These are phyloP conservation scores for Malthinus seriepunctatus DNA, from an alignment of 2,888 invertebrate genomes.

Conservation along the genomic window DNA sequence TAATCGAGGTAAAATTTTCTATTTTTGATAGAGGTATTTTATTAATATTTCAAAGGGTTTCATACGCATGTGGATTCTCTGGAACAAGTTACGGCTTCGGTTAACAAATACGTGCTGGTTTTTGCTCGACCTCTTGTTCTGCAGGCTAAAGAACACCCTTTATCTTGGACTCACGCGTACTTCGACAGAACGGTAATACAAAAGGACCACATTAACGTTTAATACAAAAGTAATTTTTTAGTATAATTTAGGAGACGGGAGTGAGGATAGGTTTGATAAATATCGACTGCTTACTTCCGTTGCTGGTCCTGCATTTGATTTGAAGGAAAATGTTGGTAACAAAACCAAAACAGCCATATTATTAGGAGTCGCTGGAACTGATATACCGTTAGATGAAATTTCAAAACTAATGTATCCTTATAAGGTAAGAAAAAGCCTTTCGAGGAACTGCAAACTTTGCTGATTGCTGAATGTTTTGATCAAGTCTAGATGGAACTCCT, in stretches of 20 bases:
- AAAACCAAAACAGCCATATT: conserved; percentile 71
- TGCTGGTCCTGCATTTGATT: conserved; percentile 90
- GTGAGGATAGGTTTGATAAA: conserved; percentile 42
- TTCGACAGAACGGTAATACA: conserved; percentile 77
- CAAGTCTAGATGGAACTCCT: too few relatives aligned
- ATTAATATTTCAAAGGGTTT: conserved; percentile 66
- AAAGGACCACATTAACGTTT: background rate
- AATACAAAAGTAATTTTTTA: background rate
- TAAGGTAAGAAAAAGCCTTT: conserved; percentile 63
- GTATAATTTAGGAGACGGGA: conserved; percentile 46
- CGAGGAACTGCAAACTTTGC: too few relatives aligned
- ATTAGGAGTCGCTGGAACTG: conserved; percentile 94
- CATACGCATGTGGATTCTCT: conserved; percentile 93
- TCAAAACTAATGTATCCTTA: conserved; percentile 86
- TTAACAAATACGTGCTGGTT: conserved; percentile 93
- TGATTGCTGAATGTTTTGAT: too few relatives aligned
- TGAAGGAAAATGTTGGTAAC: conserved; percentile 62
- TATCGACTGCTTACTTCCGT: conserved; percentile 86
- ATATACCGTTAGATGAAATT: conserved; percentile 91
- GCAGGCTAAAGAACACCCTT: conserved; percentile 73
- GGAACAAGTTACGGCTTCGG: conserved; percentile 95
- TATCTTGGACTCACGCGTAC: conserved; percentile 95
- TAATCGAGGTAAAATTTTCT: conserved; percentile 72
- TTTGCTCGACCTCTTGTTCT: conserved; percentile 84
- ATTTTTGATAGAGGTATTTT: background rate